Conservation (phyloP, 2,888 invertebrate species). For the Leptopilina syphax region DNA sequence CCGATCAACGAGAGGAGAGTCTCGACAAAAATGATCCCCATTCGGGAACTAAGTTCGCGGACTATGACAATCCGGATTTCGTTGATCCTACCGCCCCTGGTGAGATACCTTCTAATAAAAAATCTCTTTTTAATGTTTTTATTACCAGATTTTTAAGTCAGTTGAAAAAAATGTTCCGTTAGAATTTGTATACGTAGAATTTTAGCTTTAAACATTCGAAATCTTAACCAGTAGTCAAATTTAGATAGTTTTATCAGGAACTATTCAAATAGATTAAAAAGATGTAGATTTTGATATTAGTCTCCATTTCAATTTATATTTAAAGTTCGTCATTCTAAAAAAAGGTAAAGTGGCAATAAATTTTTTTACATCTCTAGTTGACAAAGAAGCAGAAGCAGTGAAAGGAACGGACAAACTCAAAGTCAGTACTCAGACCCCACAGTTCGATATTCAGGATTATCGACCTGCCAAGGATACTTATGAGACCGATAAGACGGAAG, state of each 20-base stretch:
- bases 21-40: conserved; percentile 62
- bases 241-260: too few relatives aligned
- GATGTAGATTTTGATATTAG: too few relatives aligned
- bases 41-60: conserved; percentile 31
- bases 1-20: conserved; percentile 65
- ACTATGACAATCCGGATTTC: conserved; percentile 51
- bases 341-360: neutral
- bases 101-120: neutral
- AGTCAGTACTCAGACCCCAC: conserved; percentile 14
- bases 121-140: conserved; percentile 1
- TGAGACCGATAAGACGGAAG: conserved; percentile 72
- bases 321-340: too few relatives aligned
- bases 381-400: conserved; percentile 58
- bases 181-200: too few relatives aligned
- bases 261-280: too few relatives aligned
- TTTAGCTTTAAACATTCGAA: too few relatives aligned
- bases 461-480: conserved; percentile 77
- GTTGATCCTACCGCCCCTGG: conserved; percentile 55
- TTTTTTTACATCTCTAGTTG: conserved; percentile 14
- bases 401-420: conserved; percentile 60
- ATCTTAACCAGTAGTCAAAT: too few relatives aligned
- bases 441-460: neutral
- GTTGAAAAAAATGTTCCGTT: neutral
- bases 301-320: too few relatives aligned
- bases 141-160: conserved; percentile 1